Percentiles rank a stretch among this genome's conserved stretches.
Conservation (phyloP, 1,140 invertebrate species). For the Macrobrachium rosenbergii region DNA sequence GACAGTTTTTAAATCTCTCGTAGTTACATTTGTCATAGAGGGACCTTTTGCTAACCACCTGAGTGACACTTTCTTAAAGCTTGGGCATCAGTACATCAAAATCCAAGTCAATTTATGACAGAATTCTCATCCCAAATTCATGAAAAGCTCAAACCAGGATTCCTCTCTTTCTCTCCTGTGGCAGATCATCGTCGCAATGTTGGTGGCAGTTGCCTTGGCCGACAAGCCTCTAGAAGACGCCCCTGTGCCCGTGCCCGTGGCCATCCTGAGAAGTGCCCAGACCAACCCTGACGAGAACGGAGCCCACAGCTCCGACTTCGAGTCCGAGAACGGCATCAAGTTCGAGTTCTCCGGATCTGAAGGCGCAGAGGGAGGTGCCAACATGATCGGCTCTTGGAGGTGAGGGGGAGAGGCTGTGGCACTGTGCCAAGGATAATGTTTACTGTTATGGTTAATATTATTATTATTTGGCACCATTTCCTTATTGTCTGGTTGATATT, state of each 20-base stretch:
- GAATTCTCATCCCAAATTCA: no score
- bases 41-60: no score
- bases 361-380: slow-evolving; percentile 24
- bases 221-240: slow-evolving; percentile 9
- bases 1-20: no score
- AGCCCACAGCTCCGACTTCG: slow-evolving; percentile 55
- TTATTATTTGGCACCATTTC: no score
- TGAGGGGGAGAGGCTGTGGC: background rate
- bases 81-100: no score
- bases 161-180: background rate
- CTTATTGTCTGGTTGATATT: no score
- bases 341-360: slow-evolving; percentile 35
- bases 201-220: slow-evolving; percentile 24
- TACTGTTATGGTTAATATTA: no score
- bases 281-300: slow-evolving; percentile 44
- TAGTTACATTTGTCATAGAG: no score
- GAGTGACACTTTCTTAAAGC: no score
- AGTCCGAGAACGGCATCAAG: slow-evolving; percentile 45
- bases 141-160: no score
- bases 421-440: no score
- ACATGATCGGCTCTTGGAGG: slow-evolving; percentile 42
- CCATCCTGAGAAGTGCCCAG: slow-evolving; percentile 36
- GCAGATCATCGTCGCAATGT: slow-evolving; percentile 6
- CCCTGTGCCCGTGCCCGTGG: background rate
- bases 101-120: no score